These are phyloP conservation scores for Crioceris asparagi DNA, from an alignment of 2,888 invertebrate species.

Conservation along the genomic window DNA sequence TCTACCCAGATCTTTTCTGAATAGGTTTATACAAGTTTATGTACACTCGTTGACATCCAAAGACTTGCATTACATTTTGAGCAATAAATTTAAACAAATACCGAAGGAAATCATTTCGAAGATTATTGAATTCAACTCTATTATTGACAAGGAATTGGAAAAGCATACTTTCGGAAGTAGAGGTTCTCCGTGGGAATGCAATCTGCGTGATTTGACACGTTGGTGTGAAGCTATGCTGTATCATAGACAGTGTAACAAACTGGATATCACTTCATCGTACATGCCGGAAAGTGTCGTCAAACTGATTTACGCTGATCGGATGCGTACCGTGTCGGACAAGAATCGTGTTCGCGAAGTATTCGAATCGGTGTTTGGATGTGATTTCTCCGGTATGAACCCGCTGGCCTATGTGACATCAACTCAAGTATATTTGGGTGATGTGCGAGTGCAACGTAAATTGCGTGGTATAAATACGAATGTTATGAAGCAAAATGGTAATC, in stretches of 20 bases:
- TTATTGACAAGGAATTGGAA: slow-evolving; percentile 53
- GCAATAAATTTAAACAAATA: slow-evolving; percentile 52
- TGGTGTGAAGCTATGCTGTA: slow-evolving; percentile 66
- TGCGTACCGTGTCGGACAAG: slow-evolving; percentile 72
- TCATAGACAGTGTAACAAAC: too few species aligned
- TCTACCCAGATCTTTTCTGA: slow-evolving; percentile 91
- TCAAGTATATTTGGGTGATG: slow-evolving; percentile 55
- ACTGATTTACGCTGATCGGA: slow-evolving; percentile 76
- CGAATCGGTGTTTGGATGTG: slow-evolving; percentile 39
- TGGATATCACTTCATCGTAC: too few species aligned
- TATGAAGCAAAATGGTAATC: slow-evolving; percentile 29
- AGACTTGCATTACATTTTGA: slow-evolving; percentile 58
- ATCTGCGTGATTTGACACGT: slow-evolving; percentile 85
- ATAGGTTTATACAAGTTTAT: slow-evolving; percentile 89
- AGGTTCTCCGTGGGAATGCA: slow-evolving; percentile 95
- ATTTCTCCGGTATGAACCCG: slow-evolving; percentile 45
- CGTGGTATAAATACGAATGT: slow-evolving; percentile 26
- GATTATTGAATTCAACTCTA: slow-evolving; percentile 72
- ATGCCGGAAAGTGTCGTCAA: slow-evolving; percentile 54
- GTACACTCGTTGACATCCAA: slow-evolving; percentile 50
- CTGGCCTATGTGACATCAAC: slow-evolving; percentile 48
- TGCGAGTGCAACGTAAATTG: slow-evolving; percentile 35
- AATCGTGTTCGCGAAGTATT: slow-evolving; percentile 49
- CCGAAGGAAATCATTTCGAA: slow-evolving; percentile 48
- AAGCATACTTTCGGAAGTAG: slow-evolving; percentile 59